These are phyloP conservation scores for Clistopyga incitator DNA, from an alignment of 2,888 invertebrate species.

Conservation along the genomic window DNA sequence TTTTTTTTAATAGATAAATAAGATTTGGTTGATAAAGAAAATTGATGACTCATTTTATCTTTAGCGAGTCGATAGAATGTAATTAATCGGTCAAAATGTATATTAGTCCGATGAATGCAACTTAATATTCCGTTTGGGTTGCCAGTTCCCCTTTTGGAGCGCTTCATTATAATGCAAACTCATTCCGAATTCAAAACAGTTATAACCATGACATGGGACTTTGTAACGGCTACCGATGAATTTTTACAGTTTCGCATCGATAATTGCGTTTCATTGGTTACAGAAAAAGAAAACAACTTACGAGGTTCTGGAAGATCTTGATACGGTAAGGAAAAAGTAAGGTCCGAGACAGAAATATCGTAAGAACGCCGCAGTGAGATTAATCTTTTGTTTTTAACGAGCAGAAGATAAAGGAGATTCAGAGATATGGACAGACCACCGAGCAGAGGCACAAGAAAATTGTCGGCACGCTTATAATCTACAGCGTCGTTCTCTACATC, in stretches of 20 bases:
- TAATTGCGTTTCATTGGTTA: slow-evolving; percentile 70
- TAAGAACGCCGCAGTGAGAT: neutral
- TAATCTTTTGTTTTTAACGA: slow-evolving; percentile 64
- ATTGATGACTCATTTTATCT: slow-evolving; percentile 58
- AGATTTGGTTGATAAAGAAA: neutral
- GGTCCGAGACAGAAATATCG: slow-evolving; percentile 18
- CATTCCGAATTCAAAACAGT: slow-evolving; percentile 7
- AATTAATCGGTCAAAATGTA: neutral
- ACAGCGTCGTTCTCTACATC: slow-evolving; percentile 90
- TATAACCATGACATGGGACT: neutral
- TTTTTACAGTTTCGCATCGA: neutral
- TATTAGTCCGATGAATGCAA: neutral
- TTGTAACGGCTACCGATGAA: neutral
- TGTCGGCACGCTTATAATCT: slow-evolving; percentile 91
- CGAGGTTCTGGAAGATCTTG: slow-evolving; percentile 89
- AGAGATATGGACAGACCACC: slow-evolving; percentile 92
- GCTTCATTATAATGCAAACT: slow-evolving; percentile 51
- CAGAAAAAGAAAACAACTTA: slow-evolving; percentile 87
- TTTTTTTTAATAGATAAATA: neutral
- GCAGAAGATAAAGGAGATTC: slow-evolving; percentile 91
- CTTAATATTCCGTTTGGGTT: slow-evolving; percentile 36
- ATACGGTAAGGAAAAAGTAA: slow-evolving; percentile 84
- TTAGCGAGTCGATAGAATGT: neutral
- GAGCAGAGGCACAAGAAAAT: slow-evolving; percentile 93
- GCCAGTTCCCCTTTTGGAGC: slow-evolving; percentile 22